Evolutionary conservation across 30 jellyfish, hydroid and myxozoan genomes (phyloP).

Genomic region (Hydractinia symbiolongicarpus): DNA sequence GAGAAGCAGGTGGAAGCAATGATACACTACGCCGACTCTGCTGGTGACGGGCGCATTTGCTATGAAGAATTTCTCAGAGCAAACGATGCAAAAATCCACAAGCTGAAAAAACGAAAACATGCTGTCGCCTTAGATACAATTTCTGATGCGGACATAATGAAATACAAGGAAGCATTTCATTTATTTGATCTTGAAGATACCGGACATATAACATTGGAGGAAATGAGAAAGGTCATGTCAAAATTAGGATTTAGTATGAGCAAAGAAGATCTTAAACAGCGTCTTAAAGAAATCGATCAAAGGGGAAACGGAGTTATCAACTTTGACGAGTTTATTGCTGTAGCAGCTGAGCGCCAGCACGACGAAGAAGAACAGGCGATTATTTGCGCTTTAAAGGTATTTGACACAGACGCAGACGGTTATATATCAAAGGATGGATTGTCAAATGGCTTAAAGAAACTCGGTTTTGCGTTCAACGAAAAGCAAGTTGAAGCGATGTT

Average conservation of each 20-base stretch:
- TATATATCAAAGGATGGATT: slow-evolving; percentile 9
- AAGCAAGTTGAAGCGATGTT: slow-evolving; percentile 10
- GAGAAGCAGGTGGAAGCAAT: slow-evolving; percentile 16
- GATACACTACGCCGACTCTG: slow-evolving; percentile 17
- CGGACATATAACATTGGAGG: neutral
- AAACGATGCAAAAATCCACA: neutral
- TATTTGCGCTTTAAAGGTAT: neutral
- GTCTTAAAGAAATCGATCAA: neutral
- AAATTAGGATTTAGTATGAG: neutral
- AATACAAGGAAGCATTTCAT: slow-evolving; percentile 1
- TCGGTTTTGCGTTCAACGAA: slow-evolving; percentile 4
- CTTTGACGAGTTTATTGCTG: slow-evolving; percentile 7
- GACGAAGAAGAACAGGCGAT: neutral
- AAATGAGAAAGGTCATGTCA: neutral
- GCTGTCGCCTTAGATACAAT: neutral
- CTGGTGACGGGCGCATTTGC: slow-evolving; percentile 16
- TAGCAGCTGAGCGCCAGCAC: neutral
- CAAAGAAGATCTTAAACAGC: neutral
- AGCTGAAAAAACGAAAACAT: neutral
- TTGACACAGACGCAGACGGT: slow-evolving; percentile 1
- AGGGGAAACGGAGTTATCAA: slow-evolving; percentile 3
- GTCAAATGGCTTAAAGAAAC: neutral
- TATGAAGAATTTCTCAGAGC: neutral
- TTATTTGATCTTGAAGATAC: slow-evolving; percentile 3
- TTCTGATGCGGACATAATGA: neutral